Evolutionary conservation across 2,888 invertebrate species (phyloP).

Genomic region (Drosophila setosimentum): DNA sequence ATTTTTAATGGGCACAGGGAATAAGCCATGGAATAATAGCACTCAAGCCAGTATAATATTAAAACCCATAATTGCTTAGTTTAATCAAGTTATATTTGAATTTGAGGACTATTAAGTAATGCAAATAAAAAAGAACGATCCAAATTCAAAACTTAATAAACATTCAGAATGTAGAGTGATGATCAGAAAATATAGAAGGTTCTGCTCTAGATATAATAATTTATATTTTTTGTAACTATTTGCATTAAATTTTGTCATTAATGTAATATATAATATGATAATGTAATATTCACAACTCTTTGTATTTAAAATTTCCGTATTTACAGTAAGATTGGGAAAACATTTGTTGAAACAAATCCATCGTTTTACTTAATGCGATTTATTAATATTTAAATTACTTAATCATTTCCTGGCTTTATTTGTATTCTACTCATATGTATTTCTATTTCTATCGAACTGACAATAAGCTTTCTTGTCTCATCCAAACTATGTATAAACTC

Average conservation of each 20-base stretch:
- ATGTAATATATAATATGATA: no score
- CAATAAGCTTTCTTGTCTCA: neutral
- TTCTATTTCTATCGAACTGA: neutral
- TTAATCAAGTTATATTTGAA: neutral
- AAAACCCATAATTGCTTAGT: neutral
- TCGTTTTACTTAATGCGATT: neutral
- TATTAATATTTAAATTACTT: neutral
- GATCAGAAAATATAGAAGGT: neutral
- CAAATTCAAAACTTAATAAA: no score
- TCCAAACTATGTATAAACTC: neutral
- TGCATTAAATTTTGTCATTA: neutral
- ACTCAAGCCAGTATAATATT: neutral
- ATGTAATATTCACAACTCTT: neutral
- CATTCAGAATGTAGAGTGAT: no score
- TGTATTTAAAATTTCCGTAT: neutral
- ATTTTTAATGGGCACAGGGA: neutral
- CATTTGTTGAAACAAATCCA: neutral
- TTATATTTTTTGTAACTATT: neutral
- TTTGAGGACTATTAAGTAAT: neutral
- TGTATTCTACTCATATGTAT: neutral
- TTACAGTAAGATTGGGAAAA: neutral
- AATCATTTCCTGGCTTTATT: neutral
- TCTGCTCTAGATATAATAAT: neutral
- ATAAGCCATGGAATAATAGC: neutral
- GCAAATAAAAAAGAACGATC: neutral